A percentile compares a stretch with the other conserved stretches of the same genome.
Conservation (phyloP, 2,888 invertebrate genomes). For the Elysia crispata region DNA sequence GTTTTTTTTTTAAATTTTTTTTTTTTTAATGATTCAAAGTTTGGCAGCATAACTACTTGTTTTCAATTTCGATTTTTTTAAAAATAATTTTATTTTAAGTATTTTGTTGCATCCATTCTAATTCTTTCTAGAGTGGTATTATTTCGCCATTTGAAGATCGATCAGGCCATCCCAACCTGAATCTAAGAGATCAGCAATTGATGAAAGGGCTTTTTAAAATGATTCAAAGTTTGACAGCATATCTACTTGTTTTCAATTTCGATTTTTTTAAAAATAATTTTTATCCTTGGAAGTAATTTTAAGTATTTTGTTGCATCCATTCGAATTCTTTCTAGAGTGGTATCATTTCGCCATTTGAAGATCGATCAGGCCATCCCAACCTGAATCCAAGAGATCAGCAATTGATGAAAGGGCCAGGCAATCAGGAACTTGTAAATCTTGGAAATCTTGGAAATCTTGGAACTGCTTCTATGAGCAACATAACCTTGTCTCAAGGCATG, state of each 20-base stretch:
- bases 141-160: constrained; percentile 75
- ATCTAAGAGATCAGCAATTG: too few species aligned
- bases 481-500: constrained; percentile 36
- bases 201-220: neutral
- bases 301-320: neutral
- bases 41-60: too few species aligned
- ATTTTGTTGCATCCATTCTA: neutral
- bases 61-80: too few species aligned
- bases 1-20: too few species aligned
- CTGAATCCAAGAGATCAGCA: too few species aligned
- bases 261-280: too few species aligned
- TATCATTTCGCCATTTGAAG: constrained; percentile 75
- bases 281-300: too few species aligned
- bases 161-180: constrained; percentile 29
- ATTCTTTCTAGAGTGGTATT: constrained; percentile 23
- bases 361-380: constrained; percentile 33
- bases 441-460: constrained; percentile 26
- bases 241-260: too few species aligned
- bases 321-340: constrained; percentile 23
- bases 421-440: constrained; percentile 39
- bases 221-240: too few species aligned
- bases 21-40: too few species aligned
- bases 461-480: constrained; percentile 2
- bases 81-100: neutral
- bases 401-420: neutral